A percentile compares a stretch with the other conserved stretches of the same genome.
These are phyloP conservation scores for Ophion ellenae DNA, from an alignment of 2,888 invertebrate genomes.

Conservation along the genomic window DNA sequence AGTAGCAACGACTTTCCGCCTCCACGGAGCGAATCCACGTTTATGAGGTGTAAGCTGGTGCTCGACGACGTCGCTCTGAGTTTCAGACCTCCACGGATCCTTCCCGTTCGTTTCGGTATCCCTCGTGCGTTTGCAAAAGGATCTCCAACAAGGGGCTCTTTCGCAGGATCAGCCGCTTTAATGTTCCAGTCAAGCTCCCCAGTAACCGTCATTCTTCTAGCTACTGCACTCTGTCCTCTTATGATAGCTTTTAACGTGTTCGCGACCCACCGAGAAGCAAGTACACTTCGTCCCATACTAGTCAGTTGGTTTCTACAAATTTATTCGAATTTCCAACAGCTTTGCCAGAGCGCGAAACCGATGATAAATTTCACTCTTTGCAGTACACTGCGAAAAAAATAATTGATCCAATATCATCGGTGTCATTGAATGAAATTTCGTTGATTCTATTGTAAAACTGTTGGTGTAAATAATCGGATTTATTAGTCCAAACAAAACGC, in stretches of 20 bases:
- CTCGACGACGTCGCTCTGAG: conserved; percentile 60
- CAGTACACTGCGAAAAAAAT: too few species aligned
- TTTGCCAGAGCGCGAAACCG: too few species aligned
- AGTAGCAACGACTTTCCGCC: conserved; percentile 30
- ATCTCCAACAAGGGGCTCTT: conserved; percentile 42
- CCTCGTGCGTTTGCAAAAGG: conserved; percentile 24
- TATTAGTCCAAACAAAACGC: too few species aligned
- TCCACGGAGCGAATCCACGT: conserved; percentile 63
- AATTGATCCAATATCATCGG: too few species aligned
- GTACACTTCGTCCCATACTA: neutral
- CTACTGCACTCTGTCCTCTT: conserved; percentile 35
- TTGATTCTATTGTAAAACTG: too few species aligned
- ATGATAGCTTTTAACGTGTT: conserved; percentile 38
- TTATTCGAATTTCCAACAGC: too few species aligned
- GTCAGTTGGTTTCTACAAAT: too few species aligned
- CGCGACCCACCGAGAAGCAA: conserved; percentile 17
- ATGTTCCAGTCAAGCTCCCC: conserved; percentile 49
- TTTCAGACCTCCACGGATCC: conserved; percentile 43
- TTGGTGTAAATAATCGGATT: too few species aligned
- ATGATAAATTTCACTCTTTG: too few species aligned
- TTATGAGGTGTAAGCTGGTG: conserved; percentile 73
- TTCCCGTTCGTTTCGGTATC: conserved; percentile 37
- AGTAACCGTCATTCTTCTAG: conserved; percentile 38
- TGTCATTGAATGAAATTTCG: too few species aligned
- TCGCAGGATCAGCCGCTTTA: conserved; percentile 59